A percentile compares a stretch with the other conserved stretches of the same genome.
Conservation (phyloP, 2,888 invertebrate genomes). For the Watsonalla binaria region DNA sequence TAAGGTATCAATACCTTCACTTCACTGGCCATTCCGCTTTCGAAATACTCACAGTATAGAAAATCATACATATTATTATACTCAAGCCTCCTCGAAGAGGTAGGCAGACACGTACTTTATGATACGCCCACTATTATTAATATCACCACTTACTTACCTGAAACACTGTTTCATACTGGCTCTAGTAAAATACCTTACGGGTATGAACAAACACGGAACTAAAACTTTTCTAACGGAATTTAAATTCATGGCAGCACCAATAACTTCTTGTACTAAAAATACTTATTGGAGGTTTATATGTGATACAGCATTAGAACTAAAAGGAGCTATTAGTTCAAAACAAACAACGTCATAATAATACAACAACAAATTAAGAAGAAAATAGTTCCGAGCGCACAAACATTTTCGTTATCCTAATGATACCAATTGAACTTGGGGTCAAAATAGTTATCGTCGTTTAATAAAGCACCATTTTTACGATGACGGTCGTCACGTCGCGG, state of each 20-base stretch:
- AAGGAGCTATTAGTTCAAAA: not conserved
- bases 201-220: not conserved
- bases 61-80: too few species aligned
- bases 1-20: too few species aligned
- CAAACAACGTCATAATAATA: not conserved
- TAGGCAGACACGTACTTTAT: too few species aligned
- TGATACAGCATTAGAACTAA: too few species aligned
- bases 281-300: too few species aligned
- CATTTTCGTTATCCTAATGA: slow-evolving; percentile 1
- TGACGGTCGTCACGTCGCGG: not conserved
- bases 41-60: too few species aligned
- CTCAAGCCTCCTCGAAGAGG: too few species aligned
- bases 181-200: slow-evolving; percentile 24
- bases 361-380: not conserved
- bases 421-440: slow-evolving; percentile 2
- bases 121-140: too few species aligned
- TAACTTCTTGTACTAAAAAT: not conserved
- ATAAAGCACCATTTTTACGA: not conserved
- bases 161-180: slow-evolving; percentile 17
- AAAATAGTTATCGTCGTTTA: not conserved
- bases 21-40: too few species aligned
- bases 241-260: not conserved
- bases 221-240: not conserved
- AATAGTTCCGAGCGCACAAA: not conserved
- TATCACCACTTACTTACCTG: slow-evolving; percentile 30